phyloP scores from a whole-genome alignment of 2,113 vertebrate genomes.

The Poicephalus meyeri region DNA sequence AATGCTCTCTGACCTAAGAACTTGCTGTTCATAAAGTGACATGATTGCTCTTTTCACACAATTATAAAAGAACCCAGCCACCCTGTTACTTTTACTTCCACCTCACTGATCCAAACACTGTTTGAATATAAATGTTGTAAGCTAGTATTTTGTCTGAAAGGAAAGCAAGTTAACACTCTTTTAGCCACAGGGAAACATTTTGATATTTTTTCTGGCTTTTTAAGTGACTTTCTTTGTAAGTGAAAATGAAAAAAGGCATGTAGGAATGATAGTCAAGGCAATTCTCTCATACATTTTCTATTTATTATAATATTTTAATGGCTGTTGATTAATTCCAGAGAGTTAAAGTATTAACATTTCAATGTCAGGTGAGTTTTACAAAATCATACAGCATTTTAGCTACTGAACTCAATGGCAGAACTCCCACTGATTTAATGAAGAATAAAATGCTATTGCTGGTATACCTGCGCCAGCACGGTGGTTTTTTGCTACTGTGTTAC shows the following conservation, averaged over 20 bases:
- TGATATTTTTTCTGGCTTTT: neutral
- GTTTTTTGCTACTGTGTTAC: neutral
- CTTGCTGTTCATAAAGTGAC: constrained; percentile 66
- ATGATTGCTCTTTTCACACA: constrained; percentile 57
- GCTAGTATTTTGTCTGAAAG: neutral
- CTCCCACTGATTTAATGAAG: neutral
- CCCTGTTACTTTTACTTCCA: constrained; percentile 23
- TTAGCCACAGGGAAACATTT: neutral
- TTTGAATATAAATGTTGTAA: constrained; percentile 10
- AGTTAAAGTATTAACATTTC: neutral
- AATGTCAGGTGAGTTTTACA: neutral
- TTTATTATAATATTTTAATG: neutral
- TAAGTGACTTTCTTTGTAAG: neutral
- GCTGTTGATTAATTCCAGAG: neutral
- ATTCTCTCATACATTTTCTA: neutral
- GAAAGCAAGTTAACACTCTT: neutral
- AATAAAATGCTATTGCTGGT: neutral
- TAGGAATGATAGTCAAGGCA: neutral
- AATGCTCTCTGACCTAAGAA: constrained; percentile 72
- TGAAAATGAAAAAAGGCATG: neutral
- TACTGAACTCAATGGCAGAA: neutral
- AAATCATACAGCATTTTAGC: neutral
- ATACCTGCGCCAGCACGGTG: neutral
- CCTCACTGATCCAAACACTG: neutral
- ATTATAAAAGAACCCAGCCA: constrained; percentile 59